These are phyloP conservation scores for Synergus umbraculus DNA, from an alignment of 2,888 invertebrate species.

Conservation along the genomic window DNA sequence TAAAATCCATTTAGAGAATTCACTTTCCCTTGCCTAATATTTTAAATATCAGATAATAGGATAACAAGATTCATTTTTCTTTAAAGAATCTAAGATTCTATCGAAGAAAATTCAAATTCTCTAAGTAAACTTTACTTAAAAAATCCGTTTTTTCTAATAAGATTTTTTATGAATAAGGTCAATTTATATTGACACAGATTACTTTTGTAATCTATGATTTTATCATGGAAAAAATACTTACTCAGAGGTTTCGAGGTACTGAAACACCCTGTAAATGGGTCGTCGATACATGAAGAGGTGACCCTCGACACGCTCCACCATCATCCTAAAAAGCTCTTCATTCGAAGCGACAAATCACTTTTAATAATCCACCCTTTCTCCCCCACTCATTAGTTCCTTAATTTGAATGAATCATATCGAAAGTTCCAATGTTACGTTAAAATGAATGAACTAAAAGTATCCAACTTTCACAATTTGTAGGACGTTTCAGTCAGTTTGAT, in stretches of 20 bases:
- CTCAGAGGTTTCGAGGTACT: constrained; percentile 86
- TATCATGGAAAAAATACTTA: constrained; percentile 78
- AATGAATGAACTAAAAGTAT: background rate
- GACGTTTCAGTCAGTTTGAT: constrained; percentile 1
- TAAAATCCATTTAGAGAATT: constrained; percentile 7
- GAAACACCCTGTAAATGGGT: constrained; percentile 89
- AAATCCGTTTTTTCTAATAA: too few species aligned
- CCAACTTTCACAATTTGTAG: constrained; percentile 33
- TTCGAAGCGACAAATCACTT: constrained; percentile 67
- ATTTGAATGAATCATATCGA: background rate
- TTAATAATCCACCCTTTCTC: constrained; percentile 55
- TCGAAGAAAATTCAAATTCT: too few species aligned
- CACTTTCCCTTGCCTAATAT: constrained; percentile 1
- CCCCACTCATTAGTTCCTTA: constrained; percentile 38
- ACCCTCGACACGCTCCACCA: constrained; percentile 88
- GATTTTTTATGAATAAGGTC: too few species aligned
- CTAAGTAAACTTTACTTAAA: too few species aligned
- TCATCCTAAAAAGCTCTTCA: constrained; percentile 78
- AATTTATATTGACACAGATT: too few species aligned
- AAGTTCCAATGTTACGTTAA: constrained; percentile 7
- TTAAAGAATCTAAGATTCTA: too few species aligned
- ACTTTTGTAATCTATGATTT: too few species aligned
- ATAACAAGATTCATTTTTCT: background rate
- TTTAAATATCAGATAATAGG: background rate
- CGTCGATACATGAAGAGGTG: constrained; percentile 87